Percentiles rank a stretch among this genome's conserved stretches.
Evolutionary conservation across 2,888 invertebrate genomes (phyloP).

Genomic region (Drosophila maculinotata): DNA sequence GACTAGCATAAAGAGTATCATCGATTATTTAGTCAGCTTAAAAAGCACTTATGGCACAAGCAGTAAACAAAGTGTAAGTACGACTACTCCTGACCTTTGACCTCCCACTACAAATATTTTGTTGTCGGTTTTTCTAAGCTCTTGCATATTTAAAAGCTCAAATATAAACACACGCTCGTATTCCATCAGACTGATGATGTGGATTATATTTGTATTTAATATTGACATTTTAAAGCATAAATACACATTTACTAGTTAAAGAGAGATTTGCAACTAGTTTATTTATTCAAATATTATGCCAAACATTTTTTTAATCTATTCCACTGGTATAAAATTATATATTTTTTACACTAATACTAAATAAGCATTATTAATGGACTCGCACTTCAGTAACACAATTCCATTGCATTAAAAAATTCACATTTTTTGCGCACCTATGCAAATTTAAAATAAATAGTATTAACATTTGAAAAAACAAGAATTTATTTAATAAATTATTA

Average conservation of each 20-base stretch:
- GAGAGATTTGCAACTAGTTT: too few relatives aligned
- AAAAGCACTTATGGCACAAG: conserved; percentile 50
- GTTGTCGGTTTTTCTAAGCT: not conserved
- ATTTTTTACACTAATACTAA: not conserved
- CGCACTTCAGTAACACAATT: not conserved
- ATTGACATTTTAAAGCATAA: not conserved
- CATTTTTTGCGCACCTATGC: not conserved
- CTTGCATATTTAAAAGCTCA: conserved; percentile 16
- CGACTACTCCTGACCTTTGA: conserved; percentile 19
- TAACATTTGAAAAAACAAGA: not conserved
- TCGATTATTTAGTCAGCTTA: conserved; percentile 63
- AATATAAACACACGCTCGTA: conserved; percentile 14
- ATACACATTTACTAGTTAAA: not conserved
- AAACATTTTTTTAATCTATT: not conserved
- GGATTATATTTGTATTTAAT: conserved; percentile 3
- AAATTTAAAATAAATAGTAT: not conserved
- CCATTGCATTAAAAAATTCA: not conserved
- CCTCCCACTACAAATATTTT: not conserved
- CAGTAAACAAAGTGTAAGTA: conserved; percentile 47
- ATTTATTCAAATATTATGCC: too few relatives aligned
- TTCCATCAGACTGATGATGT: not conserved
- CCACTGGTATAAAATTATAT: too few relatives aligned
- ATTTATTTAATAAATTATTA: not conserved
- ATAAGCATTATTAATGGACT: not conserved
- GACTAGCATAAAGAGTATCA: conserved; percentile 35